Evolutionary conservation across 2,113 vertebrate species (phyloP).

Genomic region (Marmota monax): DNA sequence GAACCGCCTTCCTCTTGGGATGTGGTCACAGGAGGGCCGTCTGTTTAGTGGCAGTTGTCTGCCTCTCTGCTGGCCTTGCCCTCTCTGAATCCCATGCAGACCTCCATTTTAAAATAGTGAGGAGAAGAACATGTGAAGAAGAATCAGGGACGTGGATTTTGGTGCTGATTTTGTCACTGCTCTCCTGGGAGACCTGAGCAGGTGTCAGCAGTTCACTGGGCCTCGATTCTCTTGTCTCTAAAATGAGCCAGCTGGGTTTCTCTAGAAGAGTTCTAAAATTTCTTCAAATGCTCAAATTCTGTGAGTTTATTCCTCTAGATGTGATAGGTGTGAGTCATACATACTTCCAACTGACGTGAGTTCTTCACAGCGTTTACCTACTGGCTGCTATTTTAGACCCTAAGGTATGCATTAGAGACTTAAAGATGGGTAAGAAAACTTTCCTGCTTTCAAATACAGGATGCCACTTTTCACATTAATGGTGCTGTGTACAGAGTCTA

Average conservation of each 20-base stretch:
- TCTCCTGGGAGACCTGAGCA: neutral
- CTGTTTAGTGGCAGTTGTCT: neutral
- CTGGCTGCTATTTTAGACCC: neutral
- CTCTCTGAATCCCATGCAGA: neutral
- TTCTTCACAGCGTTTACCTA: neutral
- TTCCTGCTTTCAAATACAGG: neutral
- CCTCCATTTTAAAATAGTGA: neutral
- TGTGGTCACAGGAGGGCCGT: neutral
- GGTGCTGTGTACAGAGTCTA: neutral
- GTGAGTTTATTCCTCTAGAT: neutral
- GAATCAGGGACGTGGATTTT: neutral
- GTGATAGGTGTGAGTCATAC: neutral
- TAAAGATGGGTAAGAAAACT: neutral
- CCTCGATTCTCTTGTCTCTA: neutral
- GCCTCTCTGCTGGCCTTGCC: neutral
- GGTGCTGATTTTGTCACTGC: neutral
- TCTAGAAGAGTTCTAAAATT: neutral
- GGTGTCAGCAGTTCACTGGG: neutral
- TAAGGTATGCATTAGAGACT: neutral
- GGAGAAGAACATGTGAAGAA: neutral
- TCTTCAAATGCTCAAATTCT: neutral
- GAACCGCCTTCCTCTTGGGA: neutral
- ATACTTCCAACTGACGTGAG: neutral
- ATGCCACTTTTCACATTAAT: neutral
- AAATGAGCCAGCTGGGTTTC: neutral